Percentiles rank a stretch among this genome's conserved stretches.
Conservation (phyloP, 2,888 invertebrate species). For the Apamea monoglypha region DNA sequence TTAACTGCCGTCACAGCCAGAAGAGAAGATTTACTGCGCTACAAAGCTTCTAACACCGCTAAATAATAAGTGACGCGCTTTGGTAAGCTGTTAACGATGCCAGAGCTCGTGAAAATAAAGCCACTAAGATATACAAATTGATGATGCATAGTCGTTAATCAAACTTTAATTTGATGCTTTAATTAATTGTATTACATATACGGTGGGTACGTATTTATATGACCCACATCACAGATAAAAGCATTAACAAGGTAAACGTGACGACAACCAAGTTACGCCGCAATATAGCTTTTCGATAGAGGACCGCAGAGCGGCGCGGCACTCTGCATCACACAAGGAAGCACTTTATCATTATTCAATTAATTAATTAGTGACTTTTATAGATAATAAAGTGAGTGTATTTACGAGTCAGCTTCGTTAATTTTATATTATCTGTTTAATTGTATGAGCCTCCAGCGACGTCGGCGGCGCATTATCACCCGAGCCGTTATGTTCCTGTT, state of each 20-base stretch:
- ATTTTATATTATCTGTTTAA: conserved; percentile 88
- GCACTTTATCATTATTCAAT: conserved; percentile 88
- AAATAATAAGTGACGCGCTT: conserved; percentile 69
- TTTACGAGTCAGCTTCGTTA: conserved; percentile 88
- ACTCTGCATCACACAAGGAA: conserved; percentile 77
- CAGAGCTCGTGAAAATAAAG: conserved; percentile 45
- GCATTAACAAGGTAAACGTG: conserved; percentile 77
- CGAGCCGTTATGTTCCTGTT: conserved; percentile 68
- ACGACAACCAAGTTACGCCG: conserved; percentile 79
- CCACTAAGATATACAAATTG: conserved; percentile 48
- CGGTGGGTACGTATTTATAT: conserved; percentile 69
- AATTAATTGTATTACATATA: conserved; percentile 73
- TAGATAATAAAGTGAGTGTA: conserved; percentile 87
- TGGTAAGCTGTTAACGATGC: conserved; percentile 62
- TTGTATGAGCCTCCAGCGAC: conserved; percentile 81
- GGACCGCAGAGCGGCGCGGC: conserved; percentile 61
- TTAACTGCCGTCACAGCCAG: conserved; percentile 83
- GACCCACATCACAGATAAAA: conserved; percentile 75
- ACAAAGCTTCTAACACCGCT: conserved; percentile 76
- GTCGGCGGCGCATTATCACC: conserved; percentile 71
- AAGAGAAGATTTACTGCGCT: conserved; percentile 81
- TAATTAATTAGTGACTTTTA: conserved; percentile 90
- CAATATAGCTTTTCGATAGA: conserved; percentile 77
- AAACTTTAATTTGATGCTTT: conserved; percentile 59
- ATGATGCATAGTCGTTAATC: conserved; percentile 39